phyloP scores from a whole-genome alignment of 1,140 invertebrate species.

The Zaprionus ghesquierei region DNA sequence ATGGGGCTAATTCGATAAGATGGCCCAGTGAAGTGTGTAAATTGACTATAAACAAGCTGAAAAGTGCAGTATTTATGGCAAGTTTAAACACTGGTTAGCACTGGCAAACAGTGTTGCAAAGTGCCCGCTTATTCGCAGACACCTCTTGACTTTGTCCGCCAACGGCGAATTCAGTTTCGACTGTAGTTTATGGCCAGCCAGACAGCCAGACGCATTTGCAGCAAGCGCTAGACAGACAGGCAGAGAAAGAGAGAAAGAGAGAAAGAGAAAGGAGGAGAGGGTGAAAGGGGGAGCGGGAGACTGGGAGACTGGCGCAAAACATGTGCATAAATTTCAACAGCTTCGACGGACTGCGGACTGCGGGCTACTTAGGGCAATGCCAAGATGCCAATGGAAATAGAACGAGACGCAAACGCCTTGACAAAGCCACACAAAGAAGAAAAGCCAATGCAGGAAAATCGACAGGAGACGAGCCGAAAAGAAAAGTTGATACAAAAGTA shows the following conservation, averaged over 20 bases:
- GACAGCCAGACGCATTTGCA: constrained; percentile 37
- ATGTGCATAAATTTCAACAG: constrained; percentile 59
- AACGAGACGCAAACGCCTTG: constrained; percentile 37
- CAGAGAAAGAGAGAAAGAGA: background rate
- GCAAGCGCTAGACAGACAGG: background rate
- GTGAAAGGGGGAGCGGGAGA: background rate
- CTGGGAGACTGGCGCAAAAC: constrained; percentile 25
- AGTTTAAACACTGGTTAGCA: background rate
- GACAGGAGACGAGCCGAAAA: constrained; percentile 7
- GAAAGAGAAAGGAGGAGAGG: background rate
- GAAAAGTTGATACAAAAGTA: constrained; percentile 53
- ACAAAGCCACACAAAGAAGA: constrained; percentile 55
- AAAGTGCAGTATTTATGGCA: background rate
- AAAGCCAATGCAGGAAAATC: constrained; percentile 16
- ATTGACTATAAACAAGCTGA: background rate
- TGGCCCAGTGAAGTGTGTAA: background rate
- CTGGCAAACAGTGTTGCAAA: background rate
- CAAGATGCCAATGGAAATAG: constrained; percentile 32
- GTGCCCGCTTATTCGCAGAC: constrained; percentile 26
- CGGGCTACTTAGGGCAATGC: constrained; percentile 53
- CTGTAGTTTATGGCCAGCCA: constrained; percentile 46
- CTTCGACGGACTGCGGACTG: constrained; percentile 38
- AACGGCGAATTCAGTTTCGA: constrained; percentile 30
- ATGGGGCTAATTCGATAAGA: background rate
- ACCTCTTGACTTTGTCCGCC: constrained; percentile 36